These are phyloP conservation scores for Epinotia brunnichana DNA, from an alignment of 2,888 invertebrate species.

Conservation along the genomic window DNA sequence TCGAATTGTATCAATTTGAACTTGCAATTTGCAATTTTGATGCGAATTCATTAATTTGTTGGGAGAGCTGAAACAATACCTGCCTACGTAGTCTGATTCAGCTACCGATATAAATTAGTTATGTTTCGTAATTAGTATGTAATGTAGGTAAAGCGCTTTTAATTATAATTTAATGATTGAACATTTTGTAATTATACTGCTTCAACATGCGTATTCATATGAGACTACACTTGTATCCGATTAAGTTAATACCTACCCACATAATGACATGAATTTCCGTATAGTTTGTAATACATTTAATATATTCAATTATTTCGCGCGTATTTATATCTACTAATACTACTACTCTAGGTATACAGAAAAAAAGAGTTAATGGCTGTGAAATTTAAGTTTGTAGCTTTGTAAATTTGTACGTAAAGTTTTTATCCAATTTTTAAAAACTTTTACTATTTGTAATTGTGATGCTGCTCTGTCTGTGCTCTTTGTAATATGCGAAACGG, in stretches of 20 bases:
- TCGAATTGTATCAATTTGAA: constrained; percentile 78
- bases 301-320: not conserved
- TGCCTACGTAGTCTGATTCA: constrained; percentile 47
- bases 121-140: constrained; percentile 40
- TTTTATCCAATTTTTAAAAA: too few species aligned
- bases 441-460: too few species aligned
- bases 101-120: constrained; percentile 38
- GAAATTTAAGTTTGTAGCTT: too few species aligned
- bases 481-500: too few species aligned
- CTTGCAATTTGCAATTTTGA: constrained; percentile 80
- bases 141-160: constrained; percentile 41
- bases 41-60: constrained; percentile 75
- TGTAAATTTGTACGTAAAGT: too few species aligned
- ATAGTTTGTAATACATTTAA: not conserved
- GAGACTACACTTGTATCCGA: constrained; percentile 8
- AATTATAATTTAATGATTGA: constrained; percentile 38
- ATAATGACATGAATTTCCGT: not conserved
- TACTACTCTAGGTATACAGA: too few species aligned
- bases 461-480: too few species aligned
- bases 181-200: constrained; percentile 29
- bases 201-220: constrained; percentile 32
- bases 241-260: constrained; percentile 1
- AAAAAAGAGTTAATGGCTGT: too few species aligned
- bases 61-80: constrained; percentile 60
- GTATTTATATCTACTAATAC: too few species aligned